Conservation (phyloP, 2,888 invertebrate genomes). For the Halictus ligatus region DNA sequence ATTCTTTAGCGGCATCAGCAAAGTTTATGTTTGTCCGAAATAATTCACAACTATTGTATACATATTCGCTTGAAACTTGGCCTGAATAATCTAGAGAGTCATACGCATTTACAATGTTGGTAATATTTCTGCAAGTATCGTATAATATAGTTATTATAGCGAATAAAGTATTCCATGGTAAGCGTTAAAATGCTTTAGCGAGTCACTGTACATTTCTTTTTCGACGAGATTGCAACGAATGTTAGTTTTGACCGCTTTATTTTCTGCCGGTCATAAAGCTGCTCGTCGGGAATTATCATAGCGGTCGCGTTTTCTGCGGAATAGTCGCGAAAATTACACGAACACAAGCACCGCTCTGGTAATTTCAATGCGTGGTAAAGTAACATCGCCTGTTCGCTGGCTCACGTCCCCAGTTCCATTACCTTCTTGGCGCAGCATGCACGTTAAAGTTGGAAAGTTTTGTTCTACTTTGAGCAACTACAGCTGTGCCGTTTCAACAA, state of each 20-base stretch:
- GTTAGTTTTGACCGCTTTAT: neutral
- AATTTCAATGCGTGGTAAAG: conserved; percentile 22
- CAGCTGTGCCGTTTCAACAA: neutral
- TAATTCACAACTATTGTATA: too few relatives aligned
- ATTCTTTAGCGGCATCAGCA: too few relatives aligned
- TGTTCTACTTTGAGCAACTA: neutral
- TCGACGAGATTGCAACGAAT: neutral
- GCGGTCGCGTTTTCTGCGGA: neutral
- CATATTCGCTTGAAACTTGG: too few relatives aligned
- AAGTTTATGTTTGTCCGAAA: too few relatives aligned
- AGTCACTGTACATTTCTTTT: neutral
- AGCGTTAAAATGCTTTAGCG: too few relatives aligned
- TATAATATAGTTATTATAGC: too few relatives aligned
- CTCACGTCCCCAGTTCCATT: neutral
- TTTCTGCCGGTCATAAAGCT: neutral
- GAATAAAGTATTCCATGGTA: too few relatives aligned
- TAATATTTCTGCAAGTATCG: too few relatives aligned
- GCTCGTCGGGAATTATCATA: neutral
- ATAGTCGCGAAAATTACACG: conserved; percentile 1
- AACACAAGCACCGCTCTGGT: neutral
- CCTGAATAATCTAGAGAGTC: too few relatives aligned
- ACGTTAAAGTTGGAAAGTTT: conserved; percentile 3
- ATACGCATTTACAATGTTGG: too few relatives aligned
- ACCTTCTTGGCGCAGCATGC: conserved; percentile 6
- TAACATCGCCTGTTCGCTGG: conserved; percentile 4